Conservation (phyloP, 1,140 invertebrate genomes). For the Drosophila mojavensis region DNA sequence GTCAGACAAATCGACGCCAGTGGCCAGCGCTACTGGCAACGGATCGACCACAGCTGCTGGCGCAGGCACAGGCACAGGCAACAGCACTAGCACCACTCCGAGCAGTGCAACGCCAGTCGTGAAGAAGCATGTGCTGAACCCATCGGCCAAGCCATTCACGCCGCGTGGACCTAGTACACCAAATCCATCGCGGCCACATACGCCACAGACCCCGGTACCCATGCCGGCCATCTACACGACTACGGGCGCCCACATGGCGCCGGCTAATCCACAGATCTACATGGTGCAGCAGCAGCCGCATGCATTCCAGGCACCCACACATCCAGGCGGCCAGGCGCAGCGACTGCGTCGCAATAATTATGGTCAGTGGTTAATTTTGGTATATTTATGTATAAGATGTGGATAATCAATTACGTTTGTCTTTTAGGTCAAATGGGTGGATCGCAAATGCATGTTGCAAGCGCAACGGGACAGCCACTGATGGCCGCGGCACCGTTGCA, state of each 20-base stretch:
- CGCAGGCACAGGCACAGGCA: conserved; percentile 21
- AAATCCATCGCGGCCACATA: conserved; percentile 89
- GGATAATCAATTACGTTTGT: conserved; percentile 12
- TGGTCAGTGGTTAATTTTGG: conserved; percentile 54
- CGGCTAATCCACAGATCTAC: conserved; percentile 75
- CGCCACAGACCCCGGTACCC: conserved; percentile 91
- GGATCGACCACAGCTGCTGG: not conserved
- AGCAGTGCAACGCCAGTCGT: conserved; percentile 85
- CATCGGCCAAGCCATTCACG: conserved; percentile 93
- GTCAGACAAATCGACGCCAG: conserved; percentile 64
- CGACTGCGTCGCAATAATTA: conserved; percentile 74
- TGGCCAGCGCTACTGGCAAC: conserved; percentile 38
- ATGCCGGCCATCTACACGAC: conserved; percentile 78
- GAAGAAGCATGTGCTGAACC: conserved; percentile 87
- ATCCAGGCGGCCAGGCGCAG: conserved; percentile 76
- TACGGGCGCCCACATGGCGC: conserved; percentile 63
- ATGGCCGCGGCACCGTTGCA: conserved; percentile 89
- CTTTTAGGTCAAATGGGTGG: conserved; percentile 87
- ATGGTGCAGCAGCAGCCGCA: conserved; percentile 85
- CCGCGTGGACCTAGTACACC: conserved; percentile 89
- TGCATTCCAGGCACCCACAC: conserved; percentile 85
- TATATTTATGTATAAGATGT: not conserved
- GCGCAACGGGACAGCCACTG: conserved; percentile 93
- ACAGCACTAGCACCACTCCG: conserved; percentile 79
- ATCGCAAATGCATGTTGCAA: conserved; percentile 89